These are phyloP conservation scores for Actenoides hombroni DNA, from an alignment of 2,113 vertebrate genomes.

Conservation along the genomic window DNA sequence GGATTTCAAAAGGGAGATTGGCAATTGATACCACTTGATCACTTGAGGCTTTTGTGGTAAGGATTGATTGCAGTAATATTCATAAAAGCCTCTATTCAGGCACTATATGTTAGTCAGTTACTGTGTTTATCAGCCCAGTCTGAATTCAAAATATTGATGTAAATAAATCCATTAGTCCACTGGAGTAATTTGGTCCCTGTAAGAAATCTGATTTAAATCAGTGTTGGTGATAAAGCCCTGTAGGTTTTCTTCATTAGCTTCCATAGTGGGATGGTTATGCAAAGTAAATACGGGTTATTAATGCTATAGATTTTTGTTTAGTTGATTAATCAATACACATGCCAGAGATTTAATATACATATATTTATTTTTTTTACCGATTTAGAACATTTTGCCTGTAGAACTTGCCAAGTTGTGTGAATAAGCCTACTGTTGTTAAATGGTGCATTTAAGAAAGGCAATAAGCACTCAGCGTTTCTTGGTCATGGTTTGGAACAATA, in stretches of 20 bases:
- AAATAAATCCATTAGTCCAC: neutral
- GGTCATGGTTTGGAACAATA: neutral
- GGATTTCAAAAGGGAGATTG: neutral
- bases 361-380: neutral
- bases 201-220: neutral
- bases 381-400: neutral
- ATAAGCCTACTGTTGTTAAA: neutral
- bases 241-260: neutral
- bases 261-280: neutral
- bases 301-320: neutral
- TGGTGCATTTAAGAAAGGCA: neutral
- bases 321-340: neutral
- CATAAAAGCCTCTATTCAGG: neutral
- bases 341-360: neutral
- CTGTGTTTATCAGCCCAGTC: neutral
- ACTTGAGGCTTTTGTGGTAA: neutral
- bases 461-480: neutral
- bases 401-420: neutral
- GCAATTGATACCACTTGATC: neutral
- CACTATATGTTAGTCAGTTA: neutral
- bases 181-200: neutral
- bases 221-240: neutral
- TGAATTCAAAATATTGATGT: neutral
- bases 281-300: neutral
- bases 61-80: neutral